Evolutionary conservation across 37 sponge, comb jelly and placozoan genomes (phyloP), one percentile per base, ranked within the genome.

Genomic region (Axinella damicornis): DNA sequence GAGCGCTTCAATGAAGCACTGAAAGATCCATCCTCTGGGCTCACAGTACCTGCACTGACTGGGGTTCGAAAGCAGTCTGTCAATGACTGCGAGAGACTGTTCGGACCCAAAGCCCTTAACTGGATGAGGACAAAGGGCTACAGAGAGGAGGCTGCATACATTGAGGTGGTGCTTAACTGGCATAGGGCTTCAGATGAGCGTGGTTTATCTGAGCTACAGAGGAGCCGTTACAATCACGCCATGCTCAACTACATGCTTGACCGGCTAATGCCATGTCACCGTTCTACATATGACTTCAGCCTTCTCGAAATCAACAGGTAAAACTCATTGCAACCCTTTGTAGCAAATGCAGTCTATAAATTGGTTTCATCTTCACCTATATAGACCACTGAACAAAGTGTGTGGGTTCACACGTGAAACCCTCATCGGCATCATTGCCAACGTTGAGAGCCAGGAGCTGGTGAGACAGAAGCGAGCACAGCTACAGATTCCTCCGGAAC

Each of bases 181-280:
- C 32, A 57, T 28, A 39, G 69, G 46, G 81, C 81, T 25, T 53
- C 19, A 28, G 81, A 80, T 38, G 70, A 80, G 36, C 14, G 71
- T 33, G 71, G 81, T 9, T 57, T 80, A 9, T 32, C 81, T 20
- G 31, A 80, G 24, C 30, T 40, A n/a, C 57, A 80, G 70, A 24
- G 81, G 6, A 69, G 39, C 20, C n/a, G 30, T 30, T 81, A 30
- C 58, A 81, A 81, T 28, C 18, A 57, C 2, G 25, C 41, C 5
- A 22, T 81, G 19, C 46, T 73, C 11, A 46, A 41, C 24, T 24
- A 38, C 16, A 19, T 73, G 2, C 24, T 79, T 37, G 68, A 65
- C 39, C 59, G 55, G 37, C 60, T 68, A 5, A 81, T 81, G 82
- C 82, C 82, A 22, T 81, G 58, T 60, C 28, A 81, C 60, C 2